A percentile compares a stretch with the other conserved stretches of the same genome.
Conservation (phyloP, 2,888 invertebrate species). For the Plutella xylostella region DNA sequence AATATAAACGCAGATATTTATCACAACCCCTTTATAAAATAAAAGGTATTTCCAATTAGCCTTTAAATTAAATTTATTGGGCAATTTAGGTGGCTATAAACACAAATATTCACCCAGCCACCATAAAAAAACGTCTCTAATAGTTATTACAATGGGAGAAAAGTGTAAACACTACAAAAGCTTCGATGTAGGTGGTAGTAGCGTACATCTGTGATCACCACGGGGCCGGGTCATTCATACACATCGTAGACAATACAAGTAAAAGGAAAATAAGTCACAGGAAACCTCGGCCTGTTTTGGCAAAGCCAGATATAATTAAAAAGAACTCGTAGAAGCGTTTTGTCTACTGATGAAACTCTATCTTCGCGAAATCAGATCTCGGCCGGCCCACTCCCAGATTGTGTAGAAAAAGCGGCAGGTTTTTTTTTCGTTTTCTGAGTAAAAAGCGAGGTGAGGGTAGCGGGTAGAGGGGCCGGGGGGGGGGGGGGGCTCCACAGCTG, state of each 20-base stretch:
- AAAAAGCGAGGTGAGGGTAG: slow-evolving; percentile 41
- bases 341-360: slow-evolving; percentile 54
- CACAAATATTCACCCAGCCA: no score
- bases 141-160: no score
- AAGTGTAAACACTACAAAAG: no score
- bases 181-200: background rate
- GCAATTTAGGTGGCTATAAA: no score
- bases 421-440: slow-evolving; percentile 36
- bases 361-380: slow-evolving; percentile 58
- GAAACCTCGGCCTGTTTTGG: slow-evolving; percentile 39
- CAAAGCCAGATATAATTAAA: slow-evolving; percentile 46
- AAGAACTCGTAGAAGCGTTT: slow-evolving; percentile 57
- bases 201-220: background rate
- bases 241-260: slow-evolving; percentile 9
- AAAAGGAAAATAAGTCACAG: slow-evolving; percentile 28
- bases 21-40: no score
- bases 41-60: no score
- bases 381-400: slow-evolving; percentile 31
- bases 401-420: slow-evolving; percentile 35
- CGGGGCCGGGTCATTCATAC: slow-evolving; percentile 3
- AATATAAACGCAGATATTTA: no score
- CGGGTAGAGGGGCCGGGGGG: slow-evolving; percentile 28
- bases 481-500: slow-evolving; percentile 45
- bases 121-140: no score
- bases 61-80: no score